Evolutionary conservation across 2,797 vertebrate genomes (phyloP).

Genomic region (Etheostoma perlongum): DNA sequence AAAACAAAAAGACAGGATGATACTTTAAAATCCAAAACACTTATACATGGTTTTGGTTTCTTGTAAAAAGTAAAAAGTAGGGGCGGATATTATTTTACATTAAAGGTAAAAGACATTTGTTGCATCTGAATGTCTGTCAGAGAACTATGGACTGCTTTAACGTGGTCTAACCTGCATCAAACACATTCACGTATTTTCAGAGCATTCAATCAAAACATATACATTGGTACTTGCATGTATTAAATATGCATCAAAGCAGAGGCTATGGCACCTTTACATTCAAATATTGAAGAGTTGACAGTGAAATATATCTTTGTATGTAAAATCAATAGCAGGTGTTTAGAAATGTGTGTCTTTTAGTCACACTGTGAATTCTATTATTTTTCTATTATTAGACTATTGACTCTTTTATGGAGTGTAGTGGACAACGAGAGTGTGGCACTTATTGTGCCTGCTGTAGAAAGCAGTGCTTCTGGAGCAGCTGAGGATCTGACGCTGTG

Average conservation of each 20-base stretch:
- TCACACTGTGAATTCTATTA: constrained; percentile 7
- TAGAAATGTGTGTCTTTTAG: neutral
- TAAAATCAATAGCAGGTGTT: constrained; percentile 14
- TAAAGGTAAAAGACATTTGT: neutral
- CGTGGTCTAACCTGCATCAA: neutral
- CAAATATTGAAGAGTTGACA: constrained; percentile 7
- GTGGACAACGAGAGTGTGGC: constrained; percentile 66
- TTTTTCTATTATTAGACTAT: too few species aligned
- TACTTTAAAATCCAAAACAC: neutral
- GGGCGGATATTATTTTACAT: neutral
- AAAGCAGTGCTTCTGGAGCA: constrained; percentile 12
- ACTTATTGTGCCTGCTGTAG: constrained; percentile 45
- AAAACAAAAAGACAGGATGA: neutral
- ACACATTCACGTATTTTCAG: neutral
- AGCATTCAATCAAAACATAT: constrained; percentile 1
- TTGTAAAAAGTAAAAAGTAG: neutral
- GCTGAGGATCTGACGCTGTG: constrained; percentile 30
- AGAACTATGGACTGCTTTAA: neutral
- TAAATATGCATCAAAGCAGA: neutral
- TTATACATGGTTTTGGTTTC: neutral
- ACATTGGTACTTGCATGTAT: neutral
- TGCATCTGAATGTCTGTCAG: constrained; percentile 7
- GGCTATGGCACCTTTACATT: constrained; percentile 21
- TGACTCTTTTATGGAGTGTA: constrained; percentile 64
- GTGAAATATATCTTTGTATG: constrained; percentile 2